Base-by-base conservation (phyloP, 2,113 vertebrate genomes). In the Pelvicachromis taeniatus region DNA sequence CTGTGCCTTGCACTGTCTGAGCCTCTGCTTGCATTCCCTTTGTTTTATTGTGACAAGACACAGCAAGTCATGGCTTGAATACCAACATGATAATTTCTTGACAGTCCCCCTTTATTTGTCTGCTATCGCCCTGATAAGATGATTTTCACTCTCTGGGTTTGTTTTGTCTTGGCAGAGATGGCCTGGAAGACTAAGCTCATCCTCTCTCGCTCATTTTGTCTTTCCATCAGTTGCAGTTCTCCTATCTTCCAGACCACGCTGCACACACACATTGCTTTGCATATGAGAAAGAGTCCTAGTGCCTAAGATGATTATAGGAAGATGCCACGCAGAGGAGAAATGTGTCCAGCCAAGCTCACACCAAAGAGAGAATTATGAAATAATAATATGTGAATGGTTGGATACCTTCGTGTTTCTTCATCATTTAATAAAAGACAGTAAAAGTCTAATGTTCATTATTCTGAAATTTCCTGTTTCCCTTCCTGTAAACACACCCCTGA, bases 11-110 rank as follows among this genome's bases (percentile, higher is more conserved):
- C 82, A 52, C 87, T 85, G 81, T 84, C 83, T 78, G 52, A 91
- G 84, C 80, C 85, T 79, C 85, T 13, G 63, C 84, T 92, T 88
- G 90, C 87, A 68, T 91, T 86, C 85, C 80, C 88, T 90, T 86
- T 92, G 90, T 93, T 93, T 95, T 94, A 93, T 90, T 92, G 93
- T 93, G 93, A 94, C 93, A 93, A 95, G 92, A 79, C 87, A 87
- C 86, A 85, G 86, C 77, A 55, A 92, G 90, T 79, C 90, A 86
- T 84, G 89, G 92, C 87, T 93, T 92, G 93, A 95, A 96, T 95
- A 93, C 93, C 91, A 94, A 95, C 63, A 65, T 73, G 82, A 91
- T 93, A 70, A 94, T 91, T 92, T 95, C 93, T 93, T 90, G 89
- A 91, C 93, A 91, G 88, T 92, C 86, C 89, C 88, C 87, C 89